These are phyloP conservation scores for Nemotelus nigrinus DNA, from an alignment of 2,888 invertebrate genomes.

Conservation along the genomic window DNA sequence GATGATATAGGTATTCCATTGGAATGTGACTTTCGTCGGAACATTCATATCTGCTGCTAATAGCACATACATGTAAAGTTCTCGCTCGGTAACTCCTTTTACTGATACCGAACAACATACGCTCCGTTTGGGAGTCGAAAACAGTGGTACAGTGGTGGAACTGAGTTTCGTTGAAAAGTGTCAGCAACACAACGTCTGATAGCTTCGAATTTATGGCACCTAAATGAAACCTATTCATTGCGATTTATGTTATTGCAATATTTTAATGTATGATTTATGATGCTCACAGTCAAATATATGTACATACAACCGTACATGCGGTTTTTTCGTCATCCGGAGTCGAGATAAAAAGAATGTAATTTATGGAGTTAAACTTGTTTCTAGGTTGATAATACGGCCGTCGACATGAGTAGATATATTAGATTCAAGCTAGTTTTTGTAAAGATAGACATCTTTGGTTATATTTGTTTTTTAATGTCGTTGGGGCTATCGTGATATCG, in stretches of 20 bases:
- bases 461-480: too few species aligned
- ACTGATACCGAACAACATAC: conserved; percentile 26
- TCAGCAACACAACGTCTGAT: conserved; percentile 41
- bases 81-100: conserved; percentile 31
- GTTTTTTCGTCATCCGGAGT: not conserved
- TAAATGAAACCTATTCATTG: conserved; percentile 43
- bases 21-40: not conserved
- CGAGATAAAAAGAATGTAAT: conserved; percentile 20
- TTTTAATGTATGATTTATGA: conserved; percentile 39
- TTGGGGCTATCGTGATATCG: too few species aligned
- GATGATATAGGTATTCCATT: not conserved
- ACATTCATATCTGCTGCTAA: conserved; percentile 18
- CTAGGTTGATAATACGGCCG: not conserved
- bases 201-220: conserved; percentile 38
- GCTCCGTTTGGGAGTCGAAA: not conserved
- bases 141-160: too few species aligned
- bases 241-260: conserved; percentile 45
- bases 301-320: conserved; percentile 5
- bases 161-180: conserved; percentile 2
- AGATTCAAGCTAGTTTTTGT: too few species aligned
- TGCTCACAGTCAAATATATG: conserved; percentile 25
- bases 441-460: too few species aligned
- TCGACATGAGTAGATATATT: not conserved
- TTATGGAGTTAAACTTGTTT: conserved; percentile 28
- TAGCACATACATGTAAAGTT: not conserved